Base-by-base conservation (phyloP, 53 echinoderm and acorn worm genomes). In the Zoroaster sp. region DNA sequence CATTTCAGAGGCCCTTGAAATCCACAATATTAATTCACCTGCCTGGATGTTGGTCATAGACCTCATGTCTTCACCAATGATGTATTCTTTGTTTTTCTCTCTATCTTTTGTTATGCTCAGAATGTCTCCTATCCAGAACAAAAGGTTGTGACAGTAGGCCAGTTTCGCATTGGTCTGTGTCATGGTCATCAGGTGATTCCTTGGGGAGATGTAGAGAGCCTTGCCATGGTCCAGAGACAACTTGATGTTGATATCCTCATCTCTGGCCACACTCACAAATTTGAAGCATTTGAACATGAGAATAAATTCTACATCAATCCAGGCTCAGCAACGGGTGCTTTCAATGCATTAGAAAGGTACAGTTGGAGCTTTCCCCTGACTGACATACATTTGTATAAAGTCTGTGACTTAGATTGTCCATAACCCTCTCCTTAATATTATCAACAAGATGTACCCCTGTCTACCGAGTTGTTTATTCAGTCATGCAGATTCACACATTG, bases 281-380 rank as follows among this genome's bases (percentile, higher is more conserved):
- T 99, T 94, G 99, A 99, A 89, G 99, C 99, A 18, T 99, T 96
- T 66, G 99, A 99, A 59, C 99, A 99, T 52, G 99, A 99, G 73
- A 96, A 91, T 36, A 99, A 99, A 77, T 99, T 99, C 91, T 99
- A 95, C 94, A 99, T 96, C 77, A 99, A 99, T 55, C 99, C 99
- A 46, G 99, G 99, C 18, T 99, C 99, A 18, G 99, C 99, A 1
- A 99, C 96, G n/a, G 99, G 99, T 35, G 99, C 99, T 9, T 99
- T 94, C 90, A 96, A 91, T 90, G 89, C 99, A 42, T 67, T 99
- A 30, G 99, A 99, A 55, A 88, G 93, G 96, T 96, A 88, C 69
- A 91, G 25, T 43, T 67, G 4, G 6, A 53, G 55, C 14, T n/a
- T n/a, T n/a, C n/a, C n/a, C n/a, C n/a, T n/a, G n/a, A n/a, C n/a